Evolutionary conservation across 2,113 vertebrate genomes (phyloP).

Genomic region (Maccullochella peelii): DNA sequence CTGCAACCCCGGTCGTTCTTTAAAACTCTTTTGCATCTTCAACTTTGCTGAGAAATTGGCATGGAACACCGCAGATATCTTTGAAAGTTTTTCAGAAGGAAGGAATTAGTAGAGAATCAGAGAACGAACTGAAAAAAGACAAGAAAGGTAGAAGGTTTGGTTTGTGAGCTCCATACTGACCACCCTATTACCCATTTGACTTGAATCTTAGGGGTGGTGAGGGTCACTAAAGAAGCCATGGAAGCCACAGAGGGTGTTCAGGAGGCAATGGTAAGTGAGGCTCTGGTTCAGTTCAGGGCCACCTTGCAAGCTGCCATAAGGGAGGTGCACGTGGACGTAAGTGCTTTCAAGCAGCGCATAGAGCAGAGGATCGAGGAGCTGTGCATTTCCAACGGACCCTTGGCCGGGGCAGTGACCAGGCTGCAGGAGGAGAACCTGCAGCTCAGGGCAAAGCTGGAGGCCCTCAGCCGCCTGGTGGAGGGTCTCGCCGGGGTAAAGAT

Average conservation of each 20-base stretch:
- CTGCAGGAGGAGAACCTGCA: conserved; percentile 92
- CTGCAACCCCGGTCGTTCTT: not conserved
- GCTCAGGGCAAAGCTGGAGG: conserved; percentile 88
- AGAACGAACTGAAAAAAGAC: not conserved
- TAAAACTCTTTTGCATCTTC: not conserved
- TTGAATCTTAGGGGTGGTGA: conserved; percentile 7
- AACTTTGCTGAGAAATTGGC: conserved; percentile 10
- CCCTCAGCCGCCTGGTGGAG: conserved; percentile 88
- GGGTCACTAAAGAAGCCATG: conserved; percentile 40
- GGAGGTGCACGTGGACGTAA: conserved; percentile 89
- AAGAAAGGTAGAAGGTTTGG: not conserved
- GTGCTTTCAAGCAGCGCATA: conserved; percentile 88
- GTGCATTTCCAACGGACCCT: conserved; percentile 82
- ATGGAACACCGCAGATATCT: not conserved
- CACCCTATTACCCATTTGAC: not conserved
- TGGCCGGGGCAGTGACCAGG: conserved; percentile 85
- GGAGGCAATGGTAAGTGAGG: conserved; percentile 76
- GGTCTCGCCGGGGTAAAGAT: conserved; percentile 75
- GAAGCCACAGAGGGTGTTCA: conserved; percentile 45
- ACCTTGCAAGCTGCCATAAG: conserved; percentile 86
- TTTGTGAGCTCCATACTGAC: not conserved
- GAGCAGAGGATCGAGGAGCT: conserved; percentile 88
- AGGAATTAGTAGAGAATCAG: not conserved
- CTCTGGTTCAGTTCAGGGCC: conserved; percentile 86
- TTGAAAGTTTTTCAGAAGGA: conserved; percentile 1